Evolutionary conservation across 1,140 invertebrate species (phyloP).

Genomic region (Platyscapa corneri): DNA sequence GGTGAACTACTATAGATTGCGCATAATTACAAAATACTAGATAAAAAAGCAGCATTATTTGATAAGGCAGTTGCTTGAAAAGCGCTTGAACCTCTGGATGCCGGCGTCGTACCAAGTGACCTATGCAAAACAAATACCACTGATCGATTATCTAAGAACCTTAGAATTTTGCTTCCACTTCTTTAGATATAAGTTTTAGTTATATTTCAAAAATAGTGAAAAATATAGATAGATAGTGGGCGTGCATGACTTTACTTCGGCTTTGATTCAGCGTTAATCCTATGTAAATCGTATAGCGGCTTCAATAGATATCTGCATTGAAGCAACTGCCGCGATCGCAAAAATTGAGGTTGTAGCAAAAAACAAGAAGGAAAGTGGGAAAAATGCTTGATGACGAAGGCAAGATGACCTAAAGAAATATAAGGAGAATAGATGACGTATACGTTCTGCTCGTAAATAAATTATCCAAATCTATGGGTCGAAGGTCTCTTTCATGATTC

Average conservation of each 20-base stretch:
- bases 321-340: constrained; percentile 62
- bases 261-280: constrained; percentile 63
- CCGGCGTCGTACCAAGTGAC: constrained; percentile 71
- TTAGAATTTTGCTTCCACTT: constrained; percentile 54
- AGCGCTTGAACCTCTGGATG: constrained; percentile 70
- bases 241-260: constrained; percentile 68
- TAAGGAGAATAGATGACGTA: constrained; percentile 65
- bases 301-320: constrained; percentile 58
- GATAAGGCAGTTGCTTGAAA: constrained; percentile 61
- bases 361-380: constrained; percentile 51
- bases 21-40: background rate
- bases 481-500: constrained; percentile 66
- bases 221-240: constrained; percentile 19
- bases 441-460: constrained; percentile 73
- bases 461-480: constrained; percentile 74
- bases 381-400: constrained; percentile 57
- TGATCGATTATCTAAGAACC: constrained; percentile 67
- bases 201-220: background rate
- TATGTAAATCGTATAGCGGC: constrained; percentile 73
- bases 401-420: constrained; percentile 62
- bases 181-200: background rate
- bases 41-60: constrained; percentile 25
- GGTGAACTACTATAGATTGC: background rate
- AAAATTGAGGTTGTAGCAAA: constrained; percentile 42
- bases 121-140: constrained; percentile 68